These are phyloP conservation scores for Harpagifer antarcticus DNA, from an alignment of 2,797 vertebrate species.

Conservation along the genomic window DNA sequence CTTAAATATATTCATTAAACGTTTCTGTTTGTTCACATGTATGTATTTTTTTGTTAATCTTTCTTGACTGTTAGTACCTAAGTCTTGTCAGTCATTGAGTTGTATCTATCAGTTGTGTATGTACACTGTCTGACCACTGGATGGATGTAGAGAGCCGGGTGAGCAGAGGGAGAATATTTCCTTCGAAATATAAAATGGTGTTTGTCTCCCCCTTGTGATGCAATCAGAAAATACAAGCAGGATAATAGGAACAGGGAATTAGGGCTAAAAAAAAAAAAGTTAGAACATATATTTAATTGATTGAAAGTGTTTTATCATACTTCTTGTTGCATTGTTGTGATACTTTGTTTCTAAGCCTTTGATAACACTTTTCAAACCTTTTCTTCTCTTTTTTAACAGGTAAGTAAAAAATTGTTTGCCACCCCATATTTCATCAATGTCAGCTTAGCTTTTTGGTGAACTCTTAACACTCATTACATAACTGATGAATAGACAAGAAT, in stretches of 20 bases:
- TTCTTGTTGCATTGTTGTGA: slow-evolving; percentile 39
- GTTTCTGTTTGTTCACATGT: not conserved
- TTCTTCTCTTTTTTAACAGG: slow-evolving; percentile 9
- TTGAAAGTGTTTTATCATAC: not conserved
- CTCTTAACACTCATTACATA: not conserved
- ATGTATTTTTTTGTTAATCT: not conserved
- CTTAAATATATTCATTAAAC: not conserved
- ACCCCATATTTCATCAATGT: not conserved
- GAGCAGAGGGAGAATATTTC: not conserved
- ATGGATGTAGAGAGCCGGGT: slow-evolving; percentile 40
- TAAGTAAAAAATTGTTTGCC: slow-evolving; percentile 10
- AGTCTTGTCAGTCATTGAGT: not conserved
- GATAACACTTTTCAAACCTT: slow-evolving; percentile 10
- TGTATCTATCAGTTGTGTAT: slow-evolving; percentile 16
- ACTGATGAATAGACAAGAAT: not conserved
- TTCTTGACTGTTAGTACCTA: not conserved
- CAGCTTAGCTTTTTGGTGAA: not conserved
- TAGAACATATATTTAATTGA: not conserved
- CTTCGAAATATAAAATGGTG: not conserved
- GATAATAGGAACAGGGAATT: not conserved
- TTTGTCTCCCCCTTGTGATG: slow-evolving; percentile 69
- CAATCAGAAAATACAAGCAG: slow-evolving; percentile 1
- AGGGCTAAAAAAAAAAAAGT: not conserved
- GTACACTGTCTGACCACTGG: slow-evolving; percentile 47
- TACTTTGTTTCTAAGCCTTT: slow-evolving; percentile 27